Percentiles rank a stretch among this genome's conserved stretches.
These are phyloP conservation scores for Manduca sexta DNA, from an alignment of 1,140 invertebrate genomes.

Conservation along the genomic window DNA sequence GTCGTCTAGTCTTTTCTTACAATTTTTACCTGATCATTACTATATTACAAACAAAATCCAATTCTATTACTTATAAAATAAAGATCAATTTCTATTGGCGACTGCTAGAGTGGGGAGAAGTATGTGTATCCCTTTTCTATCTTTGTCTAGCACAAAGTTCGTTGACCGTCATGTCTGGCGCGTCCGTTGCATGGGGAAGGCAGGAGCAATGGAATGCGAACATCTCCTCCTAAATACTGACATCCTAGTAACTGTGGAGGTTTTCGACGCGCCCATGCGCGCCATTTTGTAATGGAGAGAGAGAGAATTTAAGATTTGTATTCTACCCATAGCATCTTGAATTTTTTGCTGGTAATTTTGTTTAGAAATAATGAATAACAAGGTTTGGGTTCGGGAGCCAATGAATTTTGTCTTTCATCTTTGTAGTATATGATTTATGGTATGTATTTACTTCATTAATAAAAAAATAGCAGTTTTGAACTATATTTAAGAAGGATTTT, in stretches of 20 bases:
- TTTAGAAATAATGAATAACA: no score
- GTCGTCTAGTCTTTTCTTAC: conserved; percentile 40
- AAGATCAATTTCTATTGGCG: not conserved
- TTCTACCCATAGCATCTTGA: no score
- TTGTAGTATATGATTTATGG: no score
- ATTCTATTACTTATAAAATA: conserved; percentile 9
- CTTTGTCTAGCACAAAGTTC: conserved; percentile 31
- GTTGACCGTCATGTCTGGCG: conserved; percentile 36
- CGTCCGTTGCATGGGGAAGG: conserved; percentile 33
- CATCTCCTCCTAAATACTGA: conserved; percentile 28
- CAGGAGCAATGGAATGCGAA: conserved; percentile 44
- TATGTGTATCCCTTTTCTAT: conserved; percentile 44
- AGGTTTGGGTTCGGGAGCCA: no score
- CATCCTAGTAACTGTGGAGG: conserved; percentile 54
- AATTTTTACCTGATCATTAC: conserved; percentile 25
- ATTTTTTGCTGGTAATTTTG: no score
- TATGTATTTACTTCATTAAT: no score
- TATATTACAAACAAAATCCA: conserved; percentile 5
- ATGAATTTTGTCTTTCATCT: no score
- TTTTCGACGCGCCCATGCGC: conserved; percentile 16
- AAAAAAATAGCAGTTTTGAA: no score
- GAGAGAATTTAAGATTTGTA: not conserved
- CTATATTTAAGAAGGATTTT: no score
- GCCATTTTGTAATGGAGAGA: conserved; percentile 27
- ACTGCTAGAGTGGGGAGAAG: conserved; percentile 18